Percentiles rank a stretch among this genome's conserved stretches.
Conservation (phyloP, 2,113 vertebrate species). For the Cheirogaleus medius region DNA sequence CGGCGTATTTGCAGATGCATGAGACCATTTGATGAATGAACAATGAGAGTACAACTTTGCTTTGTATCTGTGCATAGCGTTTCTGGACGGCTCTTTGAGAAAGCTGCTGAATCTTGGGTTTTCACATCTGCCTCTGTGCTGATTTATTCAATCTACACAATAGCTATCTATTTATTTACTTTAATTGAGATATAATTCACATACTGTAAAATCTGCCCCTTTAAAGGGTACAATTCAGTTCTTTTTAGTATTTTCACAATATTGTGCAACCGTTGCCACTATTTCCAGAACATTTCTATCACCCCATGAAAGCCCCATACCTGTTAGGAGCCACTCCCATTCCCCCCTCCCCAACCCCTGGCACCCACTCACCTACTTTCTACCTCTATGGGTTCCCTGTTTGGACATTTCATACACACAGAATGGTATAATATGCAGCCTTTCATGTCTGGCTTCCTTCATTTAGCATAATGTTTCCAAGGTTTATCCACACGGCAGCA, state of each 20-base stretch:
- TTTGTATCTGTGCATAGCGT: rapidly evolving
- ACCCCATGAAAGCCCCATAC: not conserved
- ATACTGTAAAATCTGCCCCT: too few relatives aligned
- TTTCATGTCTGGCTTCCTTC: not conserved
- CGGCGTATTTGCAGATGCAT: rapidly evolving
- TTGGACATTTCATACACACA: too few relatives aligned
- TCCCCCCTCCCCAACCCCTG: too few relatives aligned
- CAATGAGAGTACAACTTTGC: rapidly evolving
- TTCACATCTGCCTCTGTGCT: not conserved
- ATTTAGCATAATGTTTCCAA: not conserved
- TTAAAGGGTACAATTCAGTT: too few relatives aligned
- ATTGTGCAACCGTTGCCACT: not conserved
- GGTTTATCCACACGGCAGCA: too few relatives aligned
- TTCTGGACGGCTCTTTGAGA: not conserved
- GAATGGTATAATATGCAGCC: rapidly evolving
- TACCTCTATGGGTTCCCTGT: not conserved
- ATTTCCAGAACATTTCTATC: not conserved
- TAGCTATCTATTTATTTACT: rapidly evolving
- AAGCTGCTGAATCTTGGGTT: not conserved
- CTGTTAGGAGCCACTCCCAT: not conserved
- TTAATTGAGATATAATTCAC: not conserved
- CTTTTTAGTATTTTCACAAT: rapidly evolving
- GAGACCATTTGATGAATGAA: rapidly evolving
- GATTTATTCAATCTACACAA: not conserved
- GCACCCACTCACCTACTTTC: too few relatives aligned